A percentile compares a stretch with the other conserved stretches of the same genome.
These are phyloP conservation scores for Lingula anatina DNA, from an alignment of 2,888 invertebrate species.

Conservation along the genomic window DNA sequence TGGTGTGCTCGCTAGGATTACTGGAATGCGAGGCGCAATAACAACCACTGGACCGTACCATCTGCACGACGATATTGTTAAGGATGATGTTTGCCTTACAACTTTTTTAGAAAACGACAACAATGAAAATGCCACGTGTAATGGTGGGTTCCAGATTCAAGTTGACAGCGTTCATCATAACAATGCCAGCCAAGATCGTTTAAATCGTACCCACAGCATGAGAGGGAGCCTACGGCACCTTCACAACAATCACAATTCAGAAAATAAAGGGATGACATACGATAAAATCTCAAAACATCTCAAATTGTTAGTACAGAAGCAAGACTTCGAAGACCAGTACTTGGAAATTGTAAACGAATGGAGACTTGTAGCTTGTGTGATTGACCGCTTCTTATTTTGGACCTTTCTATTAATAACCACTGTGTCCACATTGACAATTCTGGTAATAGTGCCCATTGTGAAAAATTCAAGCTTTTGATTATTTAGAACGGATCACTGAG, in stretches of 20 bases:
- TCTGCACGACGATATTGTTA: background rate
- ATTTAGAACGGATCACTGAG: no score
- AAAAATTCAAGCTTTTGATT: no score
- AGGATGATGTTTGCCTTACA: background rate
- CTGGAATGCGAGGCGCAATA: conserved; percentile 34
- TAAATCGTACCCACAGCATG: background rate
- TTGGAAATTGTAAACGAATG: conserved; percentile 49
- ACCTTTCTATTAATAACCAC: conserved; percentile 42
- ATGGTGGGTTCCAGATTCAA: conserved; percentile 18
- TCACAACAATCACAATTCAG: conserved; percentile 2
- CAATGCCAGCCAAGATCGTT: background rate
- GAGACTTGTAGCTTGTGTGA: conserved; percentile 48
- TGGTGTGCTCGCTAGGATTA: conserved; percentile 35
- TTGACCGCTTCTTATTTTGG: conserved; percentile 51
- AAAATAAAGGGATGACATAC: conserved; percentile 10
- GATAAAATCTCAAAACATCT: conserved; percentile 37
- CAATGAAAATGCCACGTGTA: conserved; percentile 17
- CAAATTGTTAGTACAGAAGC: conserved; percentile 34
- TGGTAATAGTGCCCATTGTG: conserved; percentile 45
- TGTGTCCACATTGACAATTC: conserved; percentile 42
- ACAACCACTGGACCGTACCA: background rate
- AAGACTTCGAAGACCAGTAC: conserved; percentile 35
- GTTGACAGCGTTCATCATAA: no score
- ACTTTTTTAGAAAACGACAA: background rate
- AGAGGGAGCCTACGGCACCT: background rate